Percentiles rank a stretch among this genome's conserved stretches.
phyloP scores from a whole-genome alignment of 2,888 invertebrate genomes.

The Rhaphigaster nebulosa region DNA sequence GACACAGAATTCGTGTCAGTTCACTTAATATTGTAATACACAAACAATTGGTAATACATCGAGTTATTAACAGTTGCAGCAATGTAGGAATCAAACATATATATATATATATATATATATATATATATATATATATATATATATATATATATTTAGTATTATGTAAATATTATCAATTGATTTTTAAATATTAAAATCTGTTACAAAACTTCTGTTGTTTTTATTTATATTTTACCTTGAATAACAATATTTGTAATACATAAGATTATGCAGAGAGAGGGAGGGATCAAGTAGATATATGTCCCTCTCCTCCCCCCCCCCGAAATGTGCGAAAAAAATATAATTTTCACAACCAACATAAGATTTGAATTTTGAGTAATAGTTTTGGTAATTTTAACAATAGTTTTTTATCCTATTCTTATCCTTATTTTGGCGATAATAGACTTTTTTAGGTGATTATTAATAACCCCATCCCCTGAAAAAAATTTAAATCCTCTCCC shows the following conservation, averaged over 20 bases:
- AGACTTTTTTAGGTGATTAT: no score
- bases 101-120: neutral
- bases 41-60: neutral
- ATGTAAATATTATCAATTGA: slow-evolving; percentile 5
- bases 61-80: neutral
- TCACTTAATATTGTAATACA: neutral
- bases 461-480: no score
- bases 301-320: no score
- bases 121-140: neutral
- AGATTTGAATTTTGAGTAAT: no score
- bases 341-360: no score
- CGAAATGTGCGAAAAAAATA: no score
- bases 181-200: slow-evolving; percentile 20
- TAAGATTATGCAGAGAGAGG: no score
- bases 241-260: neutral
- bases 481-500: no score
- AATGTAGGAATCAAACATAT: neutral
- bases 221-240: neutral
- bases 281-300: no score
- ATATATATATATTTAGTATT: neutral
- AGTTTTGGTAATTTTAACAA: no score
- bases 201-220: neutral
- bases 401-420: no score
- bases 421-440: no score
- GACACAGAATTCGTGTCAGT: neutral